A percentile compares a stretch with the other conserved stretches of the same genome.
phyloP scores from a whole-genome alignment of 2,113 vertebrate genomes.

The Climacteris rufus region DNA sequence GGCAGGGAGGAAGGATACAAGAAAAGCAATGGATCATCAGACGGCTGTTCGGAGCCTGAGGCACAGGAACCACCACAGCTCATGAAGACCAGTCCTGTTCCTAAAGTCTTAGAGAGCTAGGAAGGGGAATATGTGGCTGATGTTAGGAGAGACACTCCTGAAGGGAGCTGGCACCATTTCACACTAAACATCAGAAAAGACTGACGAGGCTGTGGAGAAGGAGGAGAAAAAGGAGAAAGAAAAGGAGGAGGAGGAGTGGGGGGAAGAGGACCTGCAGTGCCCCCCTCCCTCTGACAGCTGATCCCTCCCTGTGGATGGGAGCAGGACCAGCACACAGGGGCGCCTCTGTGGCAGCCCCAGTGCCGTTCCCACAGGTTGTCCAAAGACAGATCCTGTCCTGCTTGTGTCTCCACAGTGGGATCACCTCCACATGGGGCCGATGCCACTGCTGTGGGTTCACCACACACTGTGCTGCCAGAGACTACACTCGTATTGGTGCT shows the following conservation, averaged over 20 bases:
- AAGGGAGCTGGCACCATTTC: not conserved
- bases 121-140: not conserved
- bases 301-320: fast-evolving
- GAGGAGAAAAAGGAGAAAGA: not conserved
- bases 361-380: too few species aligned
- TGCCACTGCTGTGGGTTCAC: not conserved
- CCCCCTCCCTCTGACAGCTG: fast-evolving
- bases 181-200: fast-evolving
- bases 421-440: fast-evolving
- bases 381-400: not conserved
- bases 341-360: fast-evolving
- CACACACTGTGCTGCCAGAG: fast-evolving
- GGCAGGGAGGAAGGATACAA: not conserved
- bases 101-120: not conserved
- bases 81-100: not conserved
- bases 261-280: fast-evolving
- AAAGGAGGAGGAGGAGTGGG: not conserved
- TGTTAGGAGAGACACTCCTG: fast-evolving
- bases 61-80: not conserved
- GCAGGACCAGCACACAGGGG: fast-evolving
- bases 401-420: fast-evolving
- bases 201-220: fast-evolving
- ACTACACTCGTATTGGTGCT: fast-evolving
- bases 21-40: not conserved
- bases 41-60: fast-evolving